Base-by-base conservation (phyloP, 2,888 invertebrate species). In the Andrena chrysosceles region DNA sequence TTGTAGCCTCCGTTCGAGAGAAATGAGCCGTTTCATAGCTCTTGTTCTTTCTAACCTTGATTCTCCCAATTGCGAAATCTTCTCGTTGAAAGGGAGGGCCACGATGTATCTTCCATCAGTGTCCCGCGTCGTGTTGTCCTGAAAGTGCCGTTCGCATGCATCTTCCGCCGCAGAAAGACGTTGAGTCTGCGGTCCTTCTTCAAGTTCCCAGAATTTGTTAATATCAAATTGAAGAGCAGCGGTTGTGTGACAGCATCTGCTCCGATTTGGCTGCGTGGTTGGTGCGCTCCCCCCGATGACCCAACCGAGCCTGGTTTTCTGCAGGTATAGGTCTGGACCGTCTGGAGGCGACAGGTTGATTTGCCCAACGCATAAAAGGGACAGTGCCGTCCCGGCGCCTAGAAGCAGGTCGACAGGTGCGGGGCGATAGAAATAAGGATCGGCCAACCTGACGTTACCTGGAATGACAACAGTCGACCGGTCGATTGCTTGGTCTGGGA, bases 81-180 rank as follows among this genome's bases (percentile, higher is more conserved):
- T 13, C 2, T 20, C 13, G 35, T 64, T 62, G 13, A 70, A 63
- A 0, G 63, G 63, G 0, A 76, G 31, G 13, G 33, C 31, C 0
- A 76, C 69, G 0, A 69, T 8, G 20, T 69, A 76, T 8, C 69
- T 26, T 4, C 69, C 69, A 0, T 29, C 1, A 0, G 5, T 13
- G n/a, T 69, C 23, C 5, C 76, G 62, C 2, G 5, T 52, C 5
- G 10, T 16, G 20, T 42, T n/a, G n/a, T 31, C 2, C 13, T 10
- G 16, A 35, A 69, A 76, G 35, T 76, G 62, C 1, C 13, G 16
- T 56, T 76, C 76, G 26, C 76, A 69, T 2, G 7, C n/a, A 0
- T 2, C 13, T n/a, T 68, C 68, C 0, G 31, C 5, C 4, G 13
- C 42, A 1, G 69, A 63, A 2, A 54, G 16, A 5, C 10, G 10